Conservation (phyloP, 2,797 vertebrate genomes). For the Phoeniculus purpureus region DNA sequence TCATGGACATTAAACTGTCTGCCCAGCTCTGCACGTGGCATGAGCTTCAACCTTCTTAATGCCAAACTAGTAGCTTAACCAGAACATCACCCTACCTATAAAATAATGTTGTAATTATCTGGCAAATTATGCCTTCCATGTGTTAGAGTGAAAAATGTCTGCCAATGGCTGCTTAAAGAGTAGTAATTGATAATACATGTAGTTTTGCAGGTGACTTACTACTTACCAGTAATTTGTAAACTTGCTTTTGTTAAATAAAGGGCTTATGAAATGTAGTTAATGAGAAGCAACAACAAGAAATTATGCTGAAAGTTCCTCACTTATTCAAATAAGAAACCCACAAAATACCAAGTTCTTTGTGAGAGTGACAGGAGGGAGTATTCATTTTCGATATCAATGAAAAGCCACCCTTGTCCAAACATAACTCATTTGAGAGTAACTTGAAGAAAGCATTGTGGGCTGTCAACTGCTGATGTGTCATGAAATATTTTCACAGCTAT, state of each 20-base stretch:
- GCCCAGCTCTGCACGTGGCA: neutral
- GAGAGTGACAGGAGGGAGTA: neutral
- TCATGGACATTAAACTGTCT: neutral
- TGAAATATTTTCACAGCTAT: neutral
- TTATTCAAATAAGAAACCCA: neutral
- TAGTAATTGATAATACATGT: neutral
- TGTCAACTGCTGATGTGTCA: neutral
- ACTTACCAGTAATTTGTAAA: neutral
- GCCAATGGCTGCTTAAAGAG: neutral
- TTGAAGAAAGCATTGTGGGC: neutral
- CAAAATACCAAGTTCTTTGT: neutral
- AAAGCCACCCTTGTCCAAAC: neutral
- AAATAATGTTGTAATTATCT: neutral
- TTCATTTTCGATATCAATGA: neutral
- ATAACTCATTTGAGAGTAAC: neutral
- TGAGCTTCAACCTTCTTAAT: neutral
- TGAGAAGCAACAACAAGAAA: neutral
- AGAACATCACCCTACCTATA: neutral
- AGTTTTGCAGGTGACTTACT: neutral
- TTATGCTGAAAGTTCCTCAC: neutral
- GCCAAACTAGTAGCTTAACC: neutral
- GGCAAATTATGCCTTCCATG: neutral
- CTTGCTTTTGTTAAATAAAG: neutral
- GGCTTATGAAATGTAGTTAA: neutral
- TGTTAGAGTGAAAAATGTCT: neutral